A percentile compares a stretch with the other conserved stretches of the same genome.
Evolutionary conservation across 2,113 vertebrate genomes (phyloP).

Genomic region (Phainopepla nitens): DNA sequence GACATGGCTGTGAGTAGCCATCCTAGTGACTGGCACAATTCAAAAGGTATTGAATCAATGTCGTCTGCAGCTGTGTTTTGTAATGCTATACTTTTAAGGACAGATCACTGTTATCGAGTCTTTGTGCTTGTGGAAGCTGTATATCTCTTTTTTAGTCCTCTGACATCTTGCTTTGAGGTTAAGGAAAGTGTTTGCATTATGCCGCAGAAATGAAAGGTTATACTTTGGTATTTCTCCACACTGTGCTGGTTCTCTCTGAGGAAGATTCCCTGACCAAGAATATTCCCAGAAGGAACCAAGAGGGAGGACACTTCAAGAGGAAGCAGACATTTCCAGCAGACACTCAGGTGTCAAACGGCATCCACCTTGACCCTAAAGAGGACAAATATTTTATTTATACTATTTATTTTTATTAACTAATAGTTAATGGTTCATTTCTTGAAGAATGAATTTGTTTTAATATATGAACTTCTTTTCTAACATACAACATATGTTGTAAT

Average conservation of each 20-base stretch:
- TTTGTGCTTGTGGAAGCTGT: neutral
- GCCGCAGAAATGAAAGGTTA: rapidly evolving
- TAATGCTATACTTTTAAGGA: neutral
- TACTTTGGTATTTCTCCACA: neutral
- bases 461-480: neutral
- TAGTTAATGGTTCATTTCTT: neutral
- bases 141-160: neutral
- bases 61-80: neutral
- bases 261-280: neutral
- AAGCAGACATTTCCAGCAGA: neutral
- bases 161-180: neutral
- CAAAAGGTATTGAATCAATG: neutral
- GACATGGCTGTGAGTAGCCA: neutral
- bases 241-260: neutral
- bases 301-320: neutral
- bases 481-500: neutral
- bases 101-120: neutral
- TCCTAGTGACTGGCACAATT: neutral
- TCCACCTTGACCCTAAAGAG: neutral
- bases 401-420: neutral
- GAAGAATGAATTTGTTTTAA: neutral
- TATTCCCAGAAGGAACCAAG: neutral
- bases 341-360: neutral
- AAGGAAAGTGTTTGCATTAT: neutral
- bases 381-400: neutral